Base-by-base conservation (phyloP, 2,797 vertebrate genomes). In the Spatula versicolor region DNA sequence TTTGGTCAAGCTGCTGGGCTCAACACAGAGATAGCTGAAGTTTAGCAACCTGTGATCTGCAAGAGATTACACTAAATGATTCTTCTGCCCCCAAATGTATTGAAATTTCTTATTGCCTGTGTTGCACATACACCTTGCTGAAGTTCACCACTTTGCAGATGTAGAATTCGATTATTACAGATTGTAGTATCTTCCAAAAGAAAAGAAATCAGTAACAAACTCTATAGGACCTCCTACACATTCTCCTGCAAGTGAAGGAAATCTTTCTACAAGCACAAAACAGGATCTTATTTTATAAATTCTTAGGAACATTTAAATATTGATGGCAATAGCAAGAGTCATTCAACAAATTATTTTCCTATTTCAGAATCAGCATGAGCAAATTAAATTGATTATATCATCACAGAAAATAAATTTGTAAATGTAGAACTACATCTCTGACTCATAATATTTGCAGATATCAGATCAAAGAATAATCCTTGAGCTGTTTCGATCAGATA, bases 361-460 rank as follows among this genome's bases (percentile, higher is more conserved):
- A 13, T 74, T 87, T 74, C 28, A 77, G 54, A 85, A 91, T 60
- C 64, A 87, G 37, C 30, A 48, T 45, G 48, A 81, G 9, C 52
- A 94, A 93, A 91, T 48, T 37, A 3, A 84, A 77, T 82, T 82
- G 64, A 89, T 87, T 80, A 54, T 86, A 18, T 52, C 46, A 77
- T 73, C 67, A 76, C 12, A 88, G 37, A 69, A 92, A 83, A 88
- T 26, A 93, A 90, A 86, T 79, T 16, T 67, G 9, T 17, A 23
- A 92, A 25, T 6, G 75, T 30, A 90, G 11, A 86, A 90, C 67
- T 86, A 75, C 25, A 54, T 81, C 39, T 86, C 31, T 83, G 37
- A 75, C 54, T 94, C 69, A 58, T 28, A 50, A 37, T 50, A 20
- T 59, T 71, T 56, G 30, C 35, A 64, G 35, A 50, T 81, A 46